Evolutionary conservation across 2,113 vertebrate genomes (phyloP).

Genomic region (Anhinga anhinga): DNA sequence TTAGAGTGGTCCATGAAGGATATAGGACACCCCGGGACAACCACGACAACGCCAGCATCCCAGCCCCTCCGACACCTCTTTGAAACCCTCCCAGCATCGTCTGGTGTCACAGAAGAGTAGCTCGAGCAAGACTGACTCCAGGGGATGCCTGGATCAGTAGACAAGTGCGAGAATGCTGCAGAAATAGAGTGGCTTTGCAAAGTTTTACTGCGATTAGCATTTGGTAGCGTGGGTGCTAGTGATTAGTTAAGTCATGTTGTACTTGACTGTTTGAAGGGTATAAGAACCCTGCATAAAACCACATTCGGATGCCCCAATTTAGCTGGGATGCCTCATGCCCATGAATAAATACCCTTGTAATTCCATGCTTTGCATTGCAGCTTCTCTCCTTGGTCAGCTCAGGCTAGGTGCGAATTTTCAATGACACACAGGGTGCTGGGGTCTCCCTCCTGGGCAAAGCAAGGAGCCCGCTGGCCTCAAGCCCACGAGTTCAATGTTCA

Average conservation of each 20-base stretch:
- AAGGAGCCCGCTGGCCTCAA: not conserved
- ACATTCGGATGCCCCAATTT: not conserved
- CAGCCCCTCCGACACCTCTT: not conserved
- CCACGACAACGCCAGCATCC: accelerated
- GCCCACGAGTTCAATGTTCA: accelerated
- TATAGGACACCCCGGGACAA: not conserved
- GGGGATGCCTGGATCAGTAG: not conserved
- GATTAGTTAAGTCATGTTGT: not conserved
- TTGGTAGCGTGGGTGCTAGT: too few relatives aligned
- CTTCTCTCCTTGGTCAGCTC: accelerated
- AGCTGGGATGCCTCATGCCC: not conserved
- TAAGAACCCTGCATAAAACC: not conserved
- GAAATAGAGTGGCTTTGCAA: accelerated
- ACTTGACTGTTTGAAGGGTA: not conserved
- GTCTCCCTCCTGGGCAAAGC: not conserved
- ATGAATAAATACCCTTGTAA: not conserved
- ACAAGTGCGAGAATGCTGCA: not conserved
- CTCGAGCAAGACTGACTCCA: not conserved
- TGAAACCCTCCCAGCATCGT: not conserved
- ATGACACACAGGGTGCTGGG: accelerated
- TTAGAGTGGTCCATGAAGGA: not conserved
- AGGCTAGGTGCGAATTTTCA: accelerated
- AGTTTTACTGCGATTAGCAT: not conserved
- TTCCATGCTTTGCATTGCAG: not conserved
- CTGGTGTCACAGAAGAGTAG: not conserved